Evolutionary conservation across 2,113 vertebrate species (phyloP), one percentile per base, ranked within the genome.

Genomic region (Dicaeum eximium): DNA sequence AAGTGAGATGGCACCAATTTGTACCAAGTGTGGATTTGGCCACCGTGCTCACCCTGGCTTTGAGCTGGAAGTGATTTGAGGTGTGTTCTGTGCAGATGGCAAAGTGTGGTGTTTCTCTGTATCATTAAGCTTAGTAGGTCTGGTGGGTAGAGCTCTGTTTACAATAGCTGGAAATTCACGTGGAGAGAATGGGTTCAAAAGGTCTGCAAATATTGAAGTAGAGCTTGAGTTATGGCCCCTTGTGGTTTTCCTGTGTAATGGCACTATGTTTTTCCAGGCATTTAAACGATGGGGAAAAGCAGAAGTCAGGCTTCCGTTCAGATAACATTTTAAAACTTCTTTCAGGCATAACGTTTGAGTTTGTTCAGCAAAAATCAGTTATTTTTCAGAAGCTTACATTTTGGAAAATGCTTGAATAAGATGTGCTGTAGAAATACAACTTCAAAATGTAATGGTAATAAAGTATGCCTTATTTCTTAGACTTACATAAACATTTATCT

Each of bases 221-320:
- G 58, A 77, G 20, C 35, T 93, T 83, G 67, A 96, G 42, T 86
- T 74, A 95, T 93, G 60, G 91, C 47, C 69, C 51, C 86, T 86
- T 84, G 69, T 89, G 92, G 44, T 84, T 92, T 93, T 92, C 51
- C 72, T 91, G 30, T 74, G 91, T 64, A 93, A 80, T 71, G 35
- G 37, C 72, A 78, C 28, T 23, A 1, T 86, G 56, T 83, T 86
- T 96, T 88, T 54, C 54, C 45, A 83, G 50, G 5, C 14, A 1
- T 61, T 95, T 35, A 61, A 87, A 33, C 33, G 44, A 9, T 7
- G 19, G 54, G 58, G 19, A 62, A 71, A 70, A 61, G 5, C 7
- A 51, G 15, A 88, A 92, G 64, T 74, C 8, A 15, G 56, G 15
- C 35, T 66, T 58, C 44, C 6, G 3, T 83, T 96, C 91, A 48